phyloP scores from a whole-genome alignment of 2,797 vertebrate species.

The Malacoraja senta region DNA sequence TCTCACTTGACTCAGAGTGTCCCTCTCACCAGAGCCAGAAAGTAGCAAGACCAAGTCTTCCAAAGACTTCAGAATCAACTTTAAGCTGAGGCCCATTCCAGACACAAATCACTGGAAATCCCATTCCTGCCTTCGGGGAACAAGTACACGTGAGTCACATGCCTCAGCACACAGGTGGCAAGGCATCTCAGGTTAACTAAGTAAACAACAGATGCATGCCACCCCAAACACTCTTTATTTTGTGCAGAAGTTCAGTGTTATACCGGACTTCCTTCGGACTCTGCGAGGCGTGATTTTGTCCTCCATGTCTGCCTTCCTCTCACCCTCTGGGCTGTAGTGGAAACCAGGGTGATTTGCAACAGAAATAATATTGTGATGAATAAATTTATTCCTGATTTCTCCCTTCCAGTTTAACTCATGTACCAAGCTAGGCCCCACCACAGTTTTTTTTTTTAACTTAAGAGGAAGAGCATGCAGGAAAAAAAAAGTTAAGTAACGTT shows the following conservation, averaged over 20 bases:
- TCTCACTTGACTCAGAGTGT: background rate
- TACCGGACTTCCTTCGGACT: constrained; percentile 84
- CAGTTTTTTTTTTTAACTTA: background rate
- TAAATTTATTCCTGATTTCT: constrained; percentile 25
- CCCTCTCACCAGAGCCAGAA: background rate
- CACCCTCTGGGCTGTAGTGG: constrained; percentile 73
- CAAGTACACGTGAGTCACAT: background rate
- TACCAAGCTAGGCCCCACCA: background rate
- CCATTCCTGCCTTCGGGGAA: background rate
- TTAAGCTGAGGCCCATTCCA: background rate
- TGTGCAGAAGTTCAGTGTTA: background rate
- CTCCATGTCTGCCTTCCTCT: constrained; percentile 64
- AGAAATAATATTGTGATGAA: background rate
- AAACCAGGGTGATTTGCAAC: constrained; percentile 82
- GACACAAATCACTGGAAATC: background rate
- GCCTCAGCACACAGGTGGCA: background rate
- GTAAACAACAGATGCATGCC: background rate
- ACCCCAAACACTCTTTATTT: background rate
- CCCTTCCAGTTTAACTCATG: background rate
- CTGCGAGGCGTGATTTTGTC: constrained; percentile 71
- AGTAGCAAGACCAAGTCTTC: background rate
- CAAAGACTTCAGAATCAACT: background rate
- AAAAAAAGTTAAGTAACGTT: background rate
- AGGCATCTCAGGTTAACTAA: background rate
- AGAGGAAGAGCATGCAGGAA: background rate